Conservation (phyloP, 37 sponge, comb jelly and placozoan genomes). For the Aplysina aerophoba region DNA sequence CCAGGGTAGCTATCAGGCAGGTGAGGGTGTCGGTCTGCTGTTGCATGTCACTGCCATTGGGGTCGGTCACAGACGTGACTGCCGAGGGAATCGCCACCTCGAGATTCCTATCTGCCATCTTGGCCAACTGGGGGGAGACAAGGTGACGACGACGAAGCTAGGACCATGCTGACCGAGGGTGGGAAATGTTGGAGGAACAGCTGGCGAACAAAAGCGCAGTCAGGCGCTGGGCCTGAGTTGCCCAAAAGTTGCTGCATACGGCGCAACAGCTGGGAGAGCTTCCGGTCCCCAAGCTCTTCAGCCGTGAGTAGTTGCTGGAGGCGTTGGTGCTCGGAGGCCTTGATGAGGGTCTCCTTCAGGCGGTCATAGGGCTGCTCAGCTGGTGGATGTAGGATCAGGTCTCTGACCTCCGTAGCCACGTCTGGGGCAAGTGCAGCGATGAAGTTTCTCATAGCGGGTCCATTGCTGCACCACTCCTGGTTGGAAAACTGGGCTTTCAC, state of each 20-base stretch:
- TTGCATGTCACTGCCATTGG: neutral
- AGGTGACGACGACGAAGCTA: constrained; percentile 32
- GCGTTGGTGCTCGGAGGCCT: constrained; percentile 33
- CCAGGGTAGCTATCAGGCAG: neutral
- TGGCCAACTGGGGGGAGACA: constrained; percentile 32
- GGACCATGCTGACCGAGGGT: constrained; percentile 49
- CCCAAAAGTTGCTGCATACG: constrained; percentile 46
- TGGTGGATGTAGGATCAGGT: constrained; percentile 48
- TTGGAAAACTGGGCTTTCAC: constrained; percentile 72
- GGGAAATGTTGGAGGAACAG: constrained; percentile 55
- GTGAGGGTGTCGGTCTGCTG: constrained; percentile 4
- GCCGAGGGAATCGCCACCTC: constrained; percentile 43
- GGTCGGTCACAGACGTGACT: neutral
- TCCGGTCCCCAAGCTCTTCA: constrained; percentile 49
- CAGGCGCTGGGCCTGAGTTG: neutral
- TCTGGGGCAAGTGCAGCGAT: constrained; percentile 53
- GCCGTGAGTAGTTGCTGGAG: constrained; percentile 18
- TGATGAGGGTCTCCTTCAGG: constrained; percentile 24
- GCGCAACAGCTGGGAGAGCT: constrained; percentile 41
- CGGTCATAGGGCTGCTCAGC: constrained; percentile 10
- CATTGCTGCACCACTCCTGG: constrained; percentile 40
- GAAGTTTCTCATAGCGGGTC: constrained; percentile 54
- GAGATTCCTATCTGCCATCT: constrained; percentile 51
- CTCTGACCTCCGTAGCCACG: constrained; percentile 59
- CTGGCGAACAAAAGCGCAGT: constrained; percentile 5